A percentile compares a stretch with the other conserved stretches of the same genome.
phyloP scores from a whole-genome alignment of 2,113 vertebrate genomes.

The Dolichotis patagonum region DNA sequence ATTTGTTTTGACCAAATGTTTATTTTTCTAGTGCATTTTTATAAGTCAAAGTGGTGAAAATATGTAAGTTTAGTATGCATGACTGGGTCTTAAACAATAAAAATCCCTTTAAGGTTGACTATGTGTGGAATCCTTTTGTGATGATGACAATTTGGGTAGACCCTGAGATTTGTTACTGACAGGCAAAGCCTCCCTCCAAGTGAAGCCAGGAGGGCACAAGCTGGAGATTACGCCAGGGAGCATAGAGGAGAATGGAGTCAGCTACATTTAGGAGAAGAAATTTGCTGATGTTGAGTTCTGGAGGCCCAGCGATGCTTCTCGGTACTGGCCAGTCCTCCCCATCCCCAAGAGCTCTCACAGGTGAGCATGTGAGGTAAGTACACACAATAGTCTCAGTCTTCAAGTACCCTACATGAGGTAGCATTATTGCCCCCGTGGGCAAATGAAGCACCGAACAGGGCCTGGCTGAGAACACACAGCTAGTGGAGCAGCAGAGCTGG shows the following conservation, averaged over 20 bases:
- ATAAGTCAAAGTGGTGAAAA: conserved; percentile 85
- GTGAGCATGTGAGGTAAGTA: too few relatives aligned
- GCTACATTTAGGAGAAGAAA: not conserved
- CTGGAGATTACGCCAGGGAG: not conserved
- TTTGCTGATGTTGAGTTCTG: not conserved
- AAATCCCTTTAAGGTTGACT: conserved; percentile 41
- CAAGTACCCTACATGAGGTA: not conserved
- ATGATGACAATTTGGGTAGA: not conserved
- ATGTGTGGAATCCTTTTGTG: conserved; percentile 14
- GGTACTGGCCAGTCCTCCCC: not conserved
- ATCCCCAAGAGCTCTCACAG: not conserved
- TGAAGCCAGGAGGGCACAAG: not conserved
- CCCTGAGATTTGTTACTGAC: not conserved
- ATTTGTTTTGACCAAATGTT: conserved; percentile 85
- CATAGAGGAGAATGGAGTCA: not conserved
- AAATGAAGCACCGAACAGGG: not conserved
- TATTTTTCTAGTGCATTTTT: conserved; percentile 92
- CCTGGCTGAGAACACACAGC: not conserved
- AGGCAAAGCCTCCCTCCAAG: not conserved
- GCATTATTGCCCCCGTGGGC: not conserved
- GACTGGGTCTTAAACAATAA: conserved; percentile 80
- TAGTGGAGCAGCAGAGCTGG: not conserved
- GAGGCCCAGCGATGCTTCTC: not conserved
- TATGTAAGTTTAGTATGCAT: conserved; percentile 87
- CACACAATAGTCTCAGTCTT: not conserved